Evolutionary conservation across 2,888 invertebrate genomes (phyloP).

Genomic region (Apodemia mormo): DNA sequence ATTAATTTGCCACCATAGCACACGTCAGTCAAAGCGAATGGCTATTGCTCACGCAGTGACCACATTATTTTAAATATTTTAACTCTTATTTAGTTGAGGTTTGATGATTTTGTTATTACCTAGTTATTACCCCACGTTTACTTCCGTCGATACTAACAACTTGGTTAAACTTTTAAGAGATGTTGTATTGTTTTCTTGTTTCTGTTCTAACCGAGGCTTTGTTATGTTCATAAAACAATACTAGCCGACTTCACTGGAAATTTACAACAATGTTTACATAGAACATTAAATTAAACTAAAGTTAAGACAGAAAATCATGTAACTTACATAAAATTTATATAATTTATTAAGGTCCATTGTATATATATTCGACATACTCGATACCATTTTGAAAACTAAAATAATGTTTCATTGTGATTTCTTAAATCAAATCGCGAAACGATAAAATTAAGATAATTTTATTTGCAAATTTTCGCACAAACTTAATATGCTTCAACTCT

Average conservation of each 20-base stretch:
- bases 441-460: too few species aligned
- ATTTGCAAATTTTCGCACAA: too few species aligned
- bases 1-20: too few species aligned
- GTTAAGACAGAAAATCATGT: background rate
- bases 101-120: background rate
- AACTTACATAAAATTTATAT: background rate
- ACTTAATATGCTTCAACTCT: too few species aligned
- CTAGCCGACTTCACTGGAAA: background rate
- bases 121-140: background rate
- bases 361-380: background rate
- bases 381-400: background rate
- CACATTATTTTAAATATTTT: too few species aligned
- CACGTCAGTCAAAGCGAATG: too few species aligned
- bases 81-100: too few species aligned
- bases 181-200: slow-evolving; percentile 1
- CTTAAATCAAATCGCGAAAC: too few species aligned
- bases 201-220: background rate
- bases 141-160: background rate
- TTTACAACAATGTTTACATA: background rate
- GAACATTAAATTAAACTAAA: background rate
- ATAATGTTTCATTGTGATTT: too few species aligned
- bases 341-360: background rate
- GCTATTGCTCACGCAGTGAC: too few species aligned
- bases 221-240: background rate
- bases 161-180: background rate